A percentile compares a stretch with the other conserved stretches of the same genome.
Conservation (phyloP, 2,888 invertebrate genomes). For the Eristalinus sepulchralis region DNA sequence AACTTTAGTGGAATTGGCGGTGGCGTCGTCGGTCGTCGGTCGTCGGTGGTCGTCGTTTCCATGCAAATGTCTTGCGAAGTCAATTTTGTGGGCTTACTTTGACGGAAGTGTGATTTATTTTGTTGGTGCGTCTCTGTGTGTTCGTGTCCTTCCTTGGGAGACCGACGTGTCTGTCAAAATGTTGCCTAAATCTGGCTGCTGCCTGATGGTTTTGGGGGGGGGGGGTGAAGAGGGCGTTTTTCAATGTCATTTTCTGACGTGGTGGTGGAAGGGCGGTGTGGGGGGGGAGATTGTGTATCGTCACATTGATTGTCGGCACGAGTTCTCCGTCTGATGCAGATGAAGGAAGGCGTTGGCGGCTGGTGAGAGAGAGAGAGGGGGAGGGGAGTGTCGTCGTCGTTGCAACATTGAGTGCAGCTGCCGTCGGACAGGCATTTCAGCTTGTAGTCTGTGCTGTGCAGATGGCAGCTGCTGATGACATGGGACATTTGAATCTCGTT, state of each 20-base stretch:
- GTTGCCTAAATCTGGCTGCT: conserved; percentile 40
- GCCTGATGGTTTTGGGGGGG: conserved; percentile 6
- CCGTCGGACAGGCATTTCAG: conserved; percentile 37
- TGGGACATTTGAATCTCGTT: conserved; percentile 68
- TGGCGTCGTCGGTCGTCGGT: not conserved
- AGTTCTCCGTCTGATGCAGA: conserved; percentile 54
- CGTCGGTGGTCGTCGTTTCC: not conserved
- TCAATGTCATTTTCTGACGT: conserved; percentile 9
- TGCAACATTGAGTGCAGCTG: conserved; percentile 45
- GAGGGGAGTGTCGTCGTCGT: not conserved
- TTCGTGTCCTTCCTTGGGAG: not conserved
- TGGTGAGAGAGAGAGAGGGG: too few relatives aligned
- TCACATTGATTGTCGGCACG: conserved; percentile 58
- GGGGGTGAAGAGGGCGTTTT: not conserved
- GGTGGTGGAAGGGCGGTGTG: conserved; percentile 21
- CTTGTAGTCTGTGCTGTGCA: conserved; percentile 50
- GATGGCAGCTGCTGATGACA: conserved; percentile 68
- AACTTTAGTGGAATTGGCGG: conserved; percentile 15
- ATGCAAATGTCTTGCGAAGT: conserved; percentile 39
- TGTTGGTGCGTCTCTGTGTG: not conserved
- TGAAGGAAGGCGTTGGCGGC: conserved; percentile 4
- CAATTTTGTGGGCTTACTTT: conserved; percentile 53
- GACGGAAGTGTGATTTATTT: conserved; percentile 61
- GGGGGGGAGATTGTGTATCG: conserved; percentile 28
- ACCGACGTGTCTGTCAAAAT: conserved; percentile 35